Conservation (phyloP, 2,888 invertebrate species). For the Eilema sororculum region DNA sequence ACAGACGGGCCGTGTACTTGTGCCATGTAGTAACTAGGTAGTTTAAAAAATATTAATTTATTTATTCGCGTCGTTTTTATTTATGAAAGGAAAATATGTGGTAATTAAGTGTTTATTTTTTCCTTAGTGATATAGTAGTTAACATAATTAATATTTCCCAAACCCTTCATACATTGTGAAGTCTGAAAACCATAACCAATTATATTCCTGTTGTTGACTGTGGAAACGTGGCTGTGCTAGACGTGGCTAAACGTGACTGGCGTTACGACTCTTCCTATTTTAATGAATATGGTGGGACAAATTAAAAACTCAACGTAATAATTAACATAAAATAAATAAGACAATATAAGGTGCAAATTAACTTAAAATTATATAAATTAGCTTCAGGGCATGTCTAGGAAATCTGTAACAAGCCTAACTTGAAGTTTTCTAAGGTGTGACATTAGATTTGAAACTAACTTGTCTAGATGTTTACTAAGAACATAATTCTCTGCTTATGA, state of each 20-base stretch:
- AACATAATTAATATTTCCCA: not conserved
- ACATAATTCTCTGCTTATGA: slow-evolving; percentile 27
- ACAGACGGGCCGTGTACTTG: not conserved
- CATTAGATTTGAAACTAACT: slow-evolving; percentile 29
- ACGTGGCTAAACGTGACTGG: slow-evolving; percentile 3
- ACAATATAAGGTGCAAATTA: slow-evolving; percentile 58
- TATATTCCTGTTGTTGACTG: slow-evolving; percentile 30
- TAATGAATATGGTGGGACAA: slow-evolving; percentile 69
- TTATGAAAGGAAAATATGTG: slow-evolving; percentile 15
- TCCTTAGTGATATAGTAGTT: slow-evolving; percentile 3
- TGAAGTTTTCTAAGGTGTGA: slow-evolving; percentile 7
- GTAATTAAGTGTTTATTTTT: not conserved
- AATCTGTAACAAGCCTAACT: not conserved
- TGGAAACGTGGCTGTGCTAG: slow-evolving; percentile 48
- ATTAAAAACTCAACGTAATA: slow-evolving; percentile 58
- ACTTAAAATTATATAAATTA: slow-evolving; percentile 73
- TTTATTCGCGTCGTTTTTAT: slow-evolving; percentile 10
- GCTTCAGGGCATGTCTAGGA: slow-evolving; percentile 16
- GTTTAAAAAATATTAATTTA: slow-evolving; percentile 12
- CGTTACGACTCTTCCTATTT: slow-evolving; percentile 53
- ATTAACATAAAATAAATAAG: slow-evolving; percentile 49
- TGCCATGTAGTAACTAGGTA: not conserved
- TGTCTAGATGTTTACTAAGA: slow-evolving; percentile 48
- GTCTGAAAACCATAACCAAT: not conserved
- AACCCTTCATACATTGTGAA: not conserved